Percentiles rank a stretch among this genome's conserved stretches.
Conservation (phyloP, 1,140 invertebrate species). For the Scaptomyza pallida region DNA sequence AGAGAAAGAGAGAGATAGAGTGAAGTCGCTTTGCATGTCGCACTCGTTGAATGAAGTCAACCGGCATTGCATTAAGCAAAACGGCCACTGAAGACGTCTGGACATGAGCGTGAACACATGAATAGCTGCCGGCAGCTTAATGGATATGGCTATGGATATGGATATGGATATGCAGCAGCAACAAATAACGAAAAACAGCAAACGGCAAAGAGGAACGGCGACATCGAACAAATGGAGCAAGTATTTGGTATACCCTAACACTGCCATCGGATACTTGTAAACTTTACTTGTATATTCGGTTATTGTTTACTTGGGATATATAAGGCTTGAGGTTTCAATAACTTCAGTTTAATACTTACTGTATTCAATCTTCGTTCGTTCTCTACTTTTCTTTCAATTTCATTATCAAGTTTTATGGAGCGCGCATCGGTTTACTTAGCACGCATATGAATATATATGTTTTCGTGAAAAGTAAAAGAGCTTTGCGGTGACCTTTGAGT, state of each 20-base stretch:
- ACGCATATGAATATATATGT: not conserved
- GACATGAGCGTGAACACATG: conserved; percentile 75
- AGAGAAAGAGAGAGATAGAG: not conserved
- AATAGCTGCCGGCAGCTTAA: conserved; percentile 79
- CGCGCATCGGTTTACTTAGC: conserved; percentile 60
- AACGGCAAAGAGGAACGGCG: conserved; percentile 21
- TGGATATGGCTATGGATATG: conserved; percentile 70
- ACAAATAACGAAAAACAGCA: conserved; percentile 35
- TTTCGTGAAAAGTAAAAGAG: conserved; percentile 30
- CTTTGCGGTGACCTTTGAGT: conserved; percentile 43
- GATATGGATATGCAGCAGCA: conserved; percentile 45
- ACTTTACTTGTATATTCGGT: too few species aligned
- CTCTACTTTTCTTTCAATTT: conserved; percentile 54
- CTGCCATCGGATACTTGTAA: too few species aligned
- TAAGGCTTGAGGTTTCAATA: too few species aligned
- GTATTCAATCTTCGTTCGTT: conserved; percentile 12
- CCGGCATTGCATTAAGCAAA: conserved; percentile 73
- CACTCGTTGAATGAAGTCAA: conserved; percentile 14
- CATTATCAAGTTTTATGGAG: conserved; percentile 71
- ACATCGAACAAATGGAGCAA: conserved; percentile 40
- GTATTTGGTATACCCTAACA: not conserved
- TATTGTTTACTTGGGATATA: too few species aligned
- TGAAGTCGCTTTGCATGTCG: conserved; percentile 59
- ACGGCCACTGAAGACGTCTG: conserved; percentile 60
- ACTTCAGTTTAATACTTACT: too few species aligned